Conservation (phyloP, 2,888 invertebrate species). For the Cosmopolites sordidus region DNA sequence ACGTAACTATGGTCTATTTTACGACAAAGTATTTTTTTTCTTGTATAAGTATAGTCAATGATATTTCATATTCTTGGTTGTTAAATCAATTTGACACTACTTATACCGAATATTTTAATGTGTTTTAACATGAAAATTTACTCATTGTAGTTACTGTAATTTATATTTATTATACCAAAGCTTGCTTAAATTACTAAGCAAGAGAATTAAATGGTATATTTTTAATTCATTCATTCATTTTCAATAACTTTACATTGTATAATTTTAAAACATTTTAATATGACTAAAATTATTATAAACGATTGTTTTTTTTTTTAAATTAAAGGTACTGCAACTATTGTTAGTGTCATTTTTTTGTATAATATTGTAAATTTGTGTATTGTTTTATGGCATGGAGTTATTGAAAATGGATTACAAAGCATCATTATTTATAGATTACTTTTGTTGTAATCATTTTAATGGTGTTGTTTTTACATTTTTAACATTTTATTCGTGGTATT, state of each 20-base stretch:
- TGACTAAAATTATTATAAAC: no score
- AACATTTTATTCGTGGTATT: constrained; percentile 30
- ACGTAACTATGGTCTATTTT: constrained; percentile 27
- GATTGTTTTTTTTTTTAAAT: no score
- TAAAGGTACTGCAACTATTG: no score
- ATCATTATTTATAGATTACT: constrained; percentile 32
- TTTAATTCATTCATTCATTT: constrained; percentile 11
- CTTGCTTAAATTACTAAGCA: constrained; percentile 35
- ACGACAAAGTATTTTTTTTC: constrained; percentile 27
- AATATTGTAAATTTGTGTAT: neutral
- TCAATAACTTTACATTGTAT: constrained; percentile 11
- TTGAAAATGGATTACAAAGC: constrained; percentile 29
- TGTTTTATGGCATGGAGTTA: constrained; percentile 19
- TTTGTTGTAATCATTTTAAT: constrained; percentile 33
- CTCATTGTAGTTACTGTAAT: constrained; percentile 27
- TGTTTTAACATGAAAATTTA: constrained; percentile 38
- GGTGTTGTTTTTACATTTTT: constrained; percentile 33
- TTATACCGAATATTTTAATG: constrained; percentile 36
- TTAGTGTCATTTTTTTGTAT: neutral
- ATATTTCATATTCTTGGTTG: constrained; percentile 3
- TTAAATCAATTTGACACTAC: constrained; percentile 28
- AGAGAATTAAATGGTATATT: constrained; percentile 23
- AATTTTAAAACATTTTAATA: no score
- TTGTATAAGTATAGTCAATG: constrained; percentile 33
- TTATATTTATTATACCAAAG: constrained; percentile 32